phyloP scores from a whole-genome alignment of 2,888 invertebrate genomes.

The Loripinus fragilis region DNA sequence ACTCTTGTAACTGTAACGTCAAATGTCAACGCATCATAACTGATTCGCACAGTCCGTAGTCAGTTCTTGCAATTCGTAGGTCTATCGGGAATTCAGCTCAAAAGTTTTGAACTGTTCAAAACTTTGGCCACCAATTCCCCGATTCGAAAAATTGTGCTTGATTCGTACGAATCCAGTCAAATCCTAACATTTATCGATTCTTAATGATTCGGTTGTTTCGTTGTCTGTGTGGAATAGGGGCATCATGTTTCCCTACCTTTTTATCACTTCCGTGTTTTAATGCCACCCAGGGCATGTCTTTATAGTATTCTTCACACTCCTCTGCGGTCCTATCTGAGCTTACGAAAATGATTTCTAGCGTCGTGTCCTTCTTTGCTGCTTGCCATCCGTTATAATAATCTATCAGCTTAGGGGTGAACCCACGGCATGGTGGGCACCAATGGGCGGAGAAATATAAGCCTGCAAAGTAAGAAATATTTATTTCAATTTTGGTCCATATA shows the following conservation, averaged over 20 bases:
- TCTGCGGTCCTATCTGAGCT: conserved; percentile 84
- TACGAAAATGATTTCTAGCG: conserved; percentile 85
- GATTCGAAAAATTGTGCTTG: too few species aligned
- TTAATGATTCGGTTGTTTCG: too few species aligned
- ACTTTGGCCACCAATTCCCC: too few species aligned
- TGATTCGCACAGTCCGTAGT: too few species aligned
- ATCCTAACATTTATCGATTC: too few species aligned
- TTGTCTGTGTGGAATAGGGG: too few species aligned
- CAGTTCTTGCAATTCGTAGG: too few species aligned
- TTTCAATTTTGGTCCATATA: too few species aligned
- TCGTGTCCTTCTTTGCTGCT: conserved; percentile 61
- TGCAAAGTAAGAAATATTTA: too few species aligned
- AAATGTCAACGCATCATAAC: not conserved
- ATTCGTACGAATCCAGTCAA: not conserved
- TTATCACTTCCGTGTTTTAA: conserved; percentile 80
- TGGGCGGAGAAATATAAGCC: conserved; percentile 85
- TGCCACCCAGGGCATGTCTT: conserved; percentile 84
- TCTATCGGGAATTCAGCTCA: too few species aligned
- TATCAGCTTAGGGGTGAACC: conserved; percentile 84
- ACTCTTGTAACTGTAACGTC: not conserved
- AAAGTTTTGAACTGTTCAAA: too few species aligned
- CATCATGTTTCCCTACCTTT: conserved; percentile 57
- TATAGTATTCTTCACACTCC: conserved; percentile 82
- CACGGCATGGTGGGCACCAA: conserved; percentile 85
- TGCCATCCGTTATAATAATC: conserved; percentile 83